phyloP scores from a whole-genome alignment of 2,113 vertebrate genomes.

The Syrmaticus mikado region DNA sequence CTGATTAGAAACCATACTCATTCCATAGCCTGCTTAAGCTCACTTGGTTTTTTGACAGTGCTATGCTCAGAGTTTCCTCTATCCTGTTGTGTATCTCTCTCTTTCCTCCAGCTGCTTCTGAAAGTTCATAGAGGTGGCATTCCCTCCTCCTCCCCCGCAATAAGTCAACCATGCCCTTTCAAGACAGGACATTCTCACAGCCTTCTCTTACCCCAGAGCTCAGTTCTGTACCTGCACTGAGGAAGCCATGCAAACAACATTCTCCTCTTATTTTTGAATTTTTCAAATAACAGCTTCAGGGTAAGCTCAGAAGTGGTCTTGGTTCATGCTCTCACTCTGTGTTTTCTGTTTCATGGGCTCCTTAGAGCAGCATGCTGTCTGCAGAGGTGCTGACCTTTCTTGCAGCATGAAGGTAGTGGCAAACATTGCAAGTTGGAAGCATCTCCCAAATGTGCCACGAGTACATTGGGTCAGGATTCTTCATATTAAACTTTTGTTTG shows the following conservation, averaged over 20 bases:
- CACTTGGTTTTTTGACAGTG: neutral
- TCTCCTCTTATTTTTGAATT: neutral
- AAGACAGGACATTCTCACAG: neutral
- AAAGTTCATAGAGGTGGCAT: neutral
- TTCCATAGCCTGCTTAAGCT: neutral
- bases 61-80: neutral
- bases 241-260: neutral
- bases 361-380: neutral
- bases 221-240: neutral
- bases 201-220: neutral
- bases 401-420: neutral
- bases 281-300: neutral
- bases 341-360: neutral
- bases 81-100: neutral
- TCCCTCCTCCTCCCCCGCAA: neutral
- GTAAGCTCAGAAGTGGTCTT: neutral
- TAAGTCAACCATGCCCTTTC: neutral
- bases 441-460: neutral
- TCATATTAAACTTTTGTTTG: neutral
- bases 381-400: neutral
- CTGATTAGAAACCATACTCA: neutral
- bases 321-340: neutral
- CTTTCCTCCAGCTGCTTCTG: neutral
- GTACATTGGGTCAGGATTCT: neutral
- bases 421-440: neutral